These are phyloP conservation scores for Lycorma delicatula DNA, from an alignment of 1,140 invertebrate species.

Conservation along the genomic window DNA sequence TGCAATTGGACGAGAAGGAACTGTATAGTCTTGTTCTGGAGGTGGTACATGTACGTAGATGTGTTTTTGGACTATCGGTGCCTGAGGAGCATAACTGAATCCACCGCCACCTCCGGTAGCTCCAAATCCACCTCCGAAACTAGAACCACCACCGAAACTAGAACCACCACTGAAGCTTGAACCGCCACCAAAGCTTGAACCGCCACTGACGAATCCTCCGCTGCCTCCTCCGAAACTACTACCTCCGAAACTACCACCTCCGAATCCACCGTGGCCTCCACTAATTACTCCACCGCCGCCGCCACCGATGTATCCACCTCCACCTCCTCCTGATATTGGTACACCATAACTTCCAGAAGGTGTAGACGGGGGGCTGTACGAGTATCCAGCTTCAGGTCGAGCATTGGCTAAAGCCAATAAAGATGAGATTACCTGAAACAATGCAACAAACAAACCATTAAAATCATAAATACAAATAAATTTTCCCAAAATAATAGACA, in stretches of 20 bases:
- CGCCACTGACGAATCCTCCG: conserved; percentile 29
- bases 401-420: conserved; percentile 42
- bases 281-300: conserved; percentile 30
- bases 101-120: conserved; percentile 35
- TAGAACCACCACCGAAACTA: conserved; percentile 33
- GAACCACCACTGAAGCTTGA: conserved; percentile 27
- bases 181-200: conserved; percentile 28
- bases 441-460: neutral
- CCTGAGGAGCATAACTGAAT: conserved; percentile 34
- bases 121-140: conserved; percentile 33
- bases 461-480: neutral
- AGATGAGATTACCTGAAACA: conserved; percentile 42
- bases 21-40: conserved; percentile 52
- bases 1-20: conserved; percentile 47
- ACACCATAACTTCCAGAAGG: conserved; percentile 36
- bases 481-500: neutral
- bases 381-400: conserved; percentile 45
- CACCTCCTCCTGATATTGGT: conserved; percentile 26
- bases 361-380: conserved; percentile 39
- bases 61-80: conserved; percentile 59
- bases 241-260: conserved; percentile 35
- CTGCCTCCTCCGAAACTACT: conserved; percentile 30
- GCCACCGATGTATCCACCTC: conserved; percentile 27
- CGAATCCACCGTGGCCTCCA: conserved; percentile 32
- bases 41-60: conserved; percentile 74